These are phyloP conservation scores for Apostichopus parvimensis DNA, from an alignment of 35 echinoderm and acorn worm species.

Conservation along the genomic window DNA sequence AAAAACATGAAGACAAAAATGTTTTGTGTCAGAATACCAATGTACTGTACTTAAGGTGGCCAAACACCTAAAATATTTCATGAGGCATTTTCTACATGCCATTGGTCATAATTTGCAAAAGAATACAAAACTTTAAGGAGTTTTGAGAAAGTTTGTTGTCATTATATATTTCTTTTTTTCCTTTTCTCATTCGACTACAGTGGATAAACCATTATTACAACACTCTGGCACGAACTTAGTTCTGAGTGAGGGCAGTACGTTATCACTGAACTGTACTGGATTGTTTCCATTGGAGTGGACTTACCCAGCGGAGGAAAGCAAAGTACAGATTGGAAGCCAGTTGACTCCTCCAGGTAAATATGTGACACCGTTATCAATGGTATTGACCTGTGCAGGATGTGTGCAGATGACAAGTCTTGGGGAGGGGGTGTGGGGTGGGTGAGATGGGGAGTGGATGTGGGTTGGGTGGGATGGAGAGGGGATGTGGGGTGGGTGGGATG, in stretches of 20 bases:
- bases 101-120: too few relatives aligned
- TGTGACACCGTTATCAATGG: neutral
- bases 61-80: too few relatives aligned
- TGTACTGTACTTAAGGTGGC: too few relatives aligned
- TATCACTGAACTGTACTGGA: conserved; percentile 21
- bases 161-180: neutral
- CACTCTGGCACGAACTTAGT: conserved; percentile 16
- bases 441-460: too few relatives aligned
- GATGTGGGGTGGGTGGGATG: too few relatives aligned
- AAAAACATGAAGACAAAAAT: too few relatives aligned
- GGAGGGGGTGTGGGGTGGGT: neutral
- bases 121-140: too few relatives aligned
- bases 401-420: neutral
- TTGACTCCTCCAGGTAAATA: conserved; percentile 31
- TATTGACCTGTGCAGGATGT: too few relatives aligned
- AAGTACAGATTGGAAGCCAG: neutral
- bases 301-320: neutral
- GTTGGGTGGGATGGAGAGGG: too few relatives aligned
- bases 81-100: too few relatives aligned
- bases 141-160: too few relatives aligned
- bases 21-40: too few relatives aligned
- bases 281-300: conserved; percentile 35
- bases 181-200: neutral
- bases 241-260: conserved; percentile 8
- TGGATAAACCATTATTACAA: neutral